Percentiles rank a stretch among this genome's conserved stretches.
Evolutionary conservation across 2,797 vertebrate genomes (phyloP).

Genomic region (Arctocebus calabarensis): DNA sequence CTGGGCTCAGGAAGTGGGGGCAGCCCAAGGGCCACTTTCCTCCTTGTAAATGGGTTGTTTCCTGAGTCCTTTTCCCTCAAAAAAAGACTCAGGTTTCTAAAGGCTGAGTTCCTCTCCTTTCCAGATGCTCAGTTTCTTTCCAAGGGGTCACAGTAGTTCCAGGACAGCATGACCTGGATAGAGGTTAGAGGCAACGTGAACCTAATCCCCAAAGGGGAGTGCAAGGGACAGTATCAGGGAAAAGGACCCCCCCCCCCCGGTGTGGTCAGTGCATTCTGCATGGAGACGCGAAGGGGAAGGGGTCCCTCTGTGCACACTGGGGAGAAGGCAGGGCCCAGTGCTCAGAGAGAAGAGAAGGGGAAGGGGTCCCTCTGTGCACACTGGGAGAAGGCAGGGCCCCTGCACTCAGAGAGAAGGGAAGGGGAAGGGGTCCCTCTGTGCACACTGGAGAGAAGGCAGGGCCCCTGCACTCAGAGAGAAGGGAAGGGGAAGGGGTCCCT

Average conservation of each 20-base stretch:
- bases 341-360: no score
- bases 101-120: neutral
- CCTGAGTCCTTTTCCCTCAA: neutral
- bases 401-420: no score
- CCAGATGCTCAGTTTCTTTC: neutral
- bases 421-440: no score
- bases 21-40: neutral
- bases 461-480: no score
- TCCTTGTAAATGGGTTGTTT: slow-evolving; percentile 11
- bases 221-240: neutral
- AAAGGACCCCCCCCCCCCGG: neutral
- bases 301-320: neutral
- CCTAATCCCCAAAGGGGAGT: neutral
- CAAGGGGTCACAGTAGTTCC: neutral
- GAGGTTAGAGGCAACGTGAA: neutral
- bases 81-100: neutral
- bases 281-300: neutral
- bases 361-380: no score
- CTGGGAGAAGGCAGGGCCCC: no score
- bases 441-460: no score
- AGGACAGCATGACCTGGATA: neutral
- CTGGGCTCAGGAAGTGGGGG: neutral
- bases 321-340: no score
- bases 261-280: neutral
- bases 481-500: no score